Evolutionary conservation across 2,797 vertebrate genomes (phyloP).

Genomic region (Microctenopoma stevenorrisi): DNA sequence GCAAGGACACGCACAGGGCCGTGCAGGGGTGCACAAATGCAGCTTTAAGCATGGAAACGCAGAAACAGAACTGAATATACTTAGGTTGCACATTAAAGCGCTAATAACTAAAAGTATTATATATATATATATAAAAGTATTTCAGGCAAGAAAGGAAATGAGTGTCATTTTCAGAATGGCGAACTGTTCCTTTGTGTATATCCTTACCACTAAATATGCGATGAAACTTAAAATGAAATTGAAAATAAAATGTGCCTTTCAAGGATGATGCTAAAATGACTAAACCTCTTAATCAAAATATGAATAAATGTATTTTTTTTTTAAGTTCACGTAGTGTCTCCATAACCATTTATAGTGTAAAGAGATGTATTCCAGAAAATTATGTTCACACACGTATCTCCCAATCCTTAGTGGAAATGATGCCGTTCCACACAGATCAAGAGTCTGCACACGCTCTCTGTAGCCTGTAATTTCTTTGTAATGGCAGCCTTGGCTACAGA

Average conservation of each 20-base stretch:
- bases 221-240: no score
- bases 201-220: no score
- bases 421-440: slow-evolving; percentile 1
- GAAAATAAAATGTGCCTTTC: background rate
- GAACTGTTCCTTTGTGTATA: no score
- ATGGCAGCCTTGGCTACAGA: slow-evolving; percentile 1
- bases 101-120: no score
- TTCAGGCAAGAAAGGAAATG: no score
- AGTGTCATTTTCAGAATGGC: no score
- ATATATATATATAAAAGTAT: background rate
- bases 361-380: no score
- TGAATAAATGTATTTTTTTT: background rate
- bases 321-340: background rate
- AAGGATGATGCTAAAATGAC: background rate
- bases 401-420: background rate
- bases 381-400: background rate
- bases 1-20: slow-evolving; percentile 24
- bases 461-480: slow-evolving; percentile 2
- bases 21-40: slow-evolving; percentile 25
- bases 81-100: background rate
- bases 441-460: background rate
- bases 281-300: background rate
- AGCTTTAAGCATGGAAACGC: background rate
- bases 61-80: background rate
- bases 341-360: background rate